These are phyloP conservation scores for Morbakka virulenta DNA, from an alignment of 30 jellyfish, hydroid and myxozoan species.

Conservation along the genomic window DNA sequence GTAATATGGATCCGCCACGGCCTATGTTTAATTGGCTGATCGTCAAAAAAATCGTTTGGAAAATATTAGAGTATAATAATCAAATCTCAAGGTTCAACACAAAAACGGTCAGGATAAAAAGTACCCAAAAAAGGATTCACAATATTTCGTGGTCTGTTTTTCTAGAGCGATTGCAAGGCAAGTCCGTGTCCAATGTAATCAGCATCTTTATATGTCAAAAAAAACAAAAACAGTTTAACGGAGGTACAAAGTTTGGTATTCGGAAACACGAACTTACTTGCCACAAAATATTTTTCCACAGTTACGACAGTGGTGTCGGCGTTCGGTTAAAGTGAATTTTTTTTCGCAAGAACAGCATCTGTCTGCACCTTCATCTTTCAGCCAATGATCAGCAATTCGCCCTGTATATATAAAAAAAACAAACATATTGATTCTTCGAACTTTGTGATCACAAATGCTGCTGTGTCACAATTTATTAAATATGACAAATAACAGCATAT, in stretches of 20 bases:
- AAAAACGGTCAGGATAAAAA: background rate
- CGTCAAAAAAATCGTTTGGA: background rate
- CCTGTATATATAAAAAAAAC: slow-evolving; percentile 38
- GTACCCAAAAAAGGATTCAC: background rate
- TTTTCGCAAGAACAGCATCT: slow-evolving; percentile 63
- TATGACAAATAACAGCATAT: too few relatives aligned
- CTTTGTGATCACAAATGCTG: too few relatives aligned
- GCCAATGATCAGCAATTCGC: slow-evolving; percentile 83
- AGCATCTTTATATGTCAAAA: background rate
- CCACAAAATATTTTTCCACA: slow-evolving; percentile 92
- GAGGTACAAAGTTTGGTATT: background rate
- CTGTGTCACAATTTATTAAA: too few relatives aligned
- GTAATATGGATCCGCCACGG: too few relatives aligned
- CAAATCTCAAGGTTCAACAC: background rate
- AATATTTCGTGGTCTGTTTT: too few relatives aligned
- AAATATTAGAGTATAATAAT: background rate
- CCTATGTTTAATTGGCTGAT: too few relatives aligned
- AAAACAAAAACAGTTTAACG: background rate
- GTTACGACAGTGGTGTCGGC: slow-evolving; percentile 93
- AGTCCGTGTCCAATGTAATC: background rate
- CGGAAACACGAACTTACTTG: slow-evolving; percentile 77
- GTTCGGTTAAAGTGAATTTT: slow-evolving; percentile 76
- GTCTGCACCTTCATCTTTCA: slow-evolving; percentile 87
- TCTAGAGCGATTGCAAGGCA: too few relatives aligned
- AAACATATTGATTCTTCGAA: too few relatives aligned